Evolutionary conservation across 2,113 vertebrate species (phyloP), one percentile per base, ranked within the genome.

Genomic region (Phocoena phocoena): DNA sequence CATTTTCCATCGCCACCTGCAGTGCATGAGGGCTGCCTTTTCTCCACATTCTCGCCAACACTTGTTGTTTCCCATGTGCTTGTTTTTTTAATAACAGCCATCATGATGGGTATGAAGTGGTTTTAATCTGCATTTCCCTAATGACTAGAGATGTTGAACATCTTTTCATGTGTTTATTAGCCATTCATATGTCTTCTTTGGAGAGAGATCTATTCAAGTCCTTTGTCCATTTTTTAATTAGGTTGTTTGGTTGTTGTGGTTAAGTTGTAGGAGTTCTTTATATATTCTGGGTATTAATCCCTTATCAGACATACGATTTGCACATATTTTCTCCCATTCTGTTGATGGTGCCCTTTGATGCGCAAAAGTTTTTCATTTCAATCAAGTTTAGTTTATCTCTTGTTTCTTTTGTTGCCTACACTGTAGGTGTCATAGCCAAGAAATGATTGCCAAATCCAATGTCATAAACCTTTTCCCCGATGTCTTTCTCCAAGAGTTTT

Each of bases 401-500:
- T 62, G 25, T 9, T 87, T 53, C 41, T 65, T 60, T 60, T 36
- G 10, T 82, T 38, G 76, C 63, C 44, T 53, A 17, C 47, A 33
- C 36, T 73, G 89, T 70, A 50, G 6, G 74, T 58, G 26, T 79
- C 28, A 25, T 11, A 90, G 26, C 44, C 33, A 93, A 82, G 8
- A 93, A 84, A 26, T 44, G n/a, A 23, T 14, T 67, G 47, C 26
- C 60, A 63, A 68, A 47, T 38, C 11, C 47, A 68, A 0, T 11
- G 20, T 23, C 7, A 8, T 38, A 8, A 76, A 73, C 33, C 58
- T 73, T 90, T 92, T 5, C 44, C 58, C 44, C 33, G 11, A 0
- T 71, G 10, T 88, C 95, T 90, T 84, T 14, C 95, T 93, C 81
- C 41, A n/a, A 92, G 93, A 77, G 81, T 71, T 87, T 82, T 79